Evolutionary conservation across 2,797 vertebrate genomes (phyloP), one percentile per base, ranked within the genome.

Genomic region (Toxotes lorentzi): DNA sequence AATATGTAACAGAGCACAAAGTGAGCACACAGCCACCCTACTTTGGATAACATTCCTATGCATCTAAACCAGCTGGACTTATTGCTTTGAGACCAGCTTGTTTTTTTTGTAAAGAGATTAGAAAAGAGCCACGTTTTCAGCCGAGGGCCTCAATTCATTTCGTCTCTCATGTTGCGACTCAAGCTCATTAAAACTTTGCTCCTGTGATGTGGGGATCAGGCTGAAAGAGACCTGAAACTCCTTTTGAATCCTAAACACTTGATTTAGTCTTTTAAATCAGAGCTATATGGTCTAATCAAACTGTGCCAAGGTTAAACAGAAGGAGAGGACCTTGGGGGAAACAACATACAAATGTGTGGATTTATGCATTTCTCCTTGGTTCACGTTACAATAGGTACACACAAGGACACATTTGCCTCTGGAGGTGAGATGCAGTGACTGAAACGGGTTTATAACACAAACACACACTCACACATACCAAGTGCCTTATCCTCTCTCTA

Each of bases 311-410:
- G 91, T 89, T 79, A 73, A 82, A 80, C 23, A 32, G 40, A 79
- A 17, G 51, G 34, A 72, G 40, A 38, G 35, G 62, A 62, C 87
- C 65, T 73, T 34, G 0, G 79, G 79, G 87, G 84, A 83, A 88
- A 84, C 56, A 70, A 83, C 80, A 77, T 73, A 72, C 45, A 74
- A 81, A 82, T 53, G 66, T 81, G 78, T 57, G 76, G 86, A 83
- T 85, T 91, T 90, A 88, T 84, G 82, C 71, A 21, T 84, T 86
- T 88, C 86, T 76, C 90, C 88, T 90, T 83, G 85, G 57, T 78
- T 78, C 81, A 81, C 78, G 83, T 53, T 84, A 71, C 60, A 65
- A 65, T 23, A 13, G 64, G 5, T 14, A 40, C 68, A 79, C 61
- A 30, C 66, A 81, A 86, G 84, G 84, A 88, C 83, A 38, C 21